Base-by-base conservation (phyloP, 1,140 invertebrate genomes). In the Drosophila malerkotliana region DNA sequence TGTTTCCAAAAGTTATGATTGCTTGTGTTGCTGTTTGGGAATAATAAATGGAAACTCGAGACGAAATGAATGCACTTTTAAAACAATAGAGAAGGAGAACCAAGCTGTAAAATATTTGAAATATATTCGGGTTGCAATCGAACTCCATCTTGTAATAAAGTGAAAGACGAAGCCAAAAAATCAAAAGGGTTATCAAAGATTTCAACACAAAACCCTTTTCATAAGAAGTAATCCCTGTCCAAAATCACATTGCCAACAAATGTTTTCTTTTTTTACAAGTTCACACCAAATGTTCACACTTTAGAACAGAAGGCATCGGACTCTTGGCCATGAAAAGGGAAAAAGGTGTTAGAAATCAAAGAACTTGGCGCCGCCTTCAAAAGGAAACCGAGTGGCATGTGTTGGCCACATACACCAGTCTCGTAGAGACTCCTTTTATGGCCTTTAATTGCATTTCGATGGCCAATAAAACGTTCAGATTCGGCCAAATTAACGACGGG, bases 391-490 rank as follows among this genome's bases (percentile, higher is more conserved):
- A 39, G 47, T 44, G 28, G 37, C 45, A 60, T 77, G 45, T 73
- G 51, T 55, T 64, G 71, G 53, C 63, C 44, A 37, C 48, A 77
- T 60, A 49, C 41, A 68, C 39, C 52, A 53, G 39, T 60, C 64
- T 39, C 30, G 30, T 59, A 39, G 61, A 21, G 48, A 51, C 62
- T 57, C 71, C 51, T 72, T 76, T 88, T 87, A 88, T 67, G 69
- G 62, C 59, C 63, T 82, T 82, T 87, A 88, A 87, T 87, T 87
- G 83, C 83, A 69, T 78, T 79, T 82, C 83, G 74, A 87, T 88
- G 79, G 62, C 59, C 75, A 87, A 88, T 85, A 85, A 87, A 87
- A 82, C 45, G 37, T 75, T 82, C 66, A 45, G 64, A 71, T 56
- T 56, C 55, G 57, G 49, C 18, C 24, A 53, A 82, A 72, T 88